phyloP scores from a whole-genome alignment of 2,797 vertebrate species.

The Tragopan temminckii region DNA sequence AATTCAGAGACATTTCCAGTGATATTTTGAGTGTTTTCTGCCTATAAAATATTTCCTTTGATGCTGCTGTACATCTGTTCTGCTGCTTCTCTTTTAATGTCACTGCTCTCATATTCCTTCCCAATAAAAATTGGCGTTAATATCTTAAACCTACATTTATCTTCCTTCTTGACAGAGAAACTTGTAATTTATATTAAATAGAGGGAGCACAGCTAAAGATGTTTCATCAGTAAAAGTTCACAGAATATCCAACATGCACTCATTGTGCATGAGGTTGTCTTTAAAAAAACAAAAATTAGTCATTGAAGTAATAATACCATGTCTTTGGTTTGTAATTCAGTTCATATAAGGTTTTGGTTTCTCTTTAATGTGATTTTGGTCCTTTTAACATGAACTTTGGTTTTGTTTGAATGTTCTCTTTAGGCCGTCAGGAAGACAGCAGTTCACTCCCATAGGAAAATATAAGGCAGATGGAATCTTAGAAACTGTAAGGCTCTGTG shows the following conservation, averaged over 20 bases:
- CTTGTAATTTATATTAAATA: not conserved
- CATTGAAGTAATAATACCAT: not conserved
- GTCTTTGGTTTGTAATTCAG: not conserved
- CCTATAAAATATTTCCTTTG: not conserved
- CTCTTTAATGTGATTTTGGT: not conserved
- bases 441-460: constrained; percentile 85
- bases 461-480: constrained; percentile 87
- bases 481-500: constrained; percentile 82
- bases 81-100: constrained; percentile 13
- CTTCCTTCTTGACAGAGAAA: not conserved
- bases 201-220: not conserved
- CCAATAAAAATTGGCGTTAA: not conserved
- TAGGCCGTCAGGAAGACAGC: constrained; percentile 82
- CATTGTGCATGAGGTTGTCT: not conserved
- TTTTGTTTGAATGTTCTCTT: constrained; percentile 60
- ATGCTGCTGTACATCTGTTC: not conserved
- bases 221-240: not conserved
- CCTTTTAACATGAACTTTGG: not conserved
- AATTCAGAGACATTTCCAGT: constrained; percentile 16
- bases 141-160: not conserved
- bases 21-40: not conserved
- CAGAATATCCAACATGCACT: not conserved
- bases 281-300: not conserved
- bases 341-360: not conserved
- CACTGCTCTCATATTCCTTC: not conserved